Conservation (phyloP, 2,888 invertebrate species). For the Sussaba pulchella region DNA sequence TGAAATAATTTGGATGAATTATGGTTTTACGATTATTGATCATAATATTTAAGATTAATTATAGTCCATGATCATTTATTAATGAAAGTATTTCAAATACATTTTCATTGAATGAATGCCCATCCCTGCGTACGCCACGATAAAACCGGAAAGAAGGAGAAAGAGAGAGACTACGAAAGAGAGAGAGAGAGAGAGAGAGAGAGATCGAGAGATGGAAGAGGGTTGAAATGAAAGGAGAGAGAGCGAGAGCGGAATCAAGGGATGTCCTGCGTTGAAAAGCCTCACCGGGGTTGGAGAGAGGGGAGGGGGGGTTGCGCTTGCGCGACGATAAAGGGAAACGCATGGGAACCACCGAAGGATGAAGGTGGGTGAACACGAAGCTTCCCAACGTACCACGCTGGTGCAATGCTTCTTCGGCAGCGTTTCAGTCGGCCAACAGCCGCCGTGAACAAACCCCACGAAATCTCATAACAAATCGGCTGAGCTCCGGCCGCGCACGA, state of each 20-base stretch:
- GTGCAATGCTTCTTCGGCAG: slow-evolving; percentile 45
- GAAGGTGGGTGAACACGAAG: slow-evolving; percentile 4
- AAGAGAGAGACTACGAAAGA: neutral
- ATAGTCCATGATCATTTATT: too few relatives aligned
- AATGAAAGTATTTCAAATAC: too few relatives aligned
- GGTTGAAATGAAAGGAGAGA: neutral
- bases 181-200: neutral
- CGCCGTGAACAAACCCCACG: slow-evolving; percentile 68
- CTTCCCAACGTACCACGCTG: neutral
- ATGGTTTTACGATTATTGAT: too few relatives aligned
- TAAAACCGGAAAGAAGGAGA: slow-evolving; percentile 9
- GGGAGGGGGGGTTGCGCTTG: slow-evolving; percentile 69
- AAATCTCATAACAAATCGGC: slow-evolving; percentile 40
- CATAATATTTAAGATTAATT: too few relatives aligned
- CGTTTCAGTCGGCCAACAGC: slow-evolving; percentile 77
- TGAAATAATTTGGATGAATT: too few relatives aligned
- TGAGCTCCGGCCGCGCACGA: slow-evolving; percentile 52
- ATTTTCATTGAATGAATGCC: too few relatives aligned
- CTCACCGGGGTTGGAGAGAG: too few relatives aligned
- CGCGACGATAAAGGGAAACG: slow-evolving; percentile 43
- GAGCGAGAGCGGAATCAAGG: neutral
- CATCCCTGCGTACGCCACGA: slow-evolving; percentile 17
- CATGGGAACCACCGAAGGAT: slow-evolving; percentile 23
- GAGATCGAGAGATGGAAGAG: neutral
- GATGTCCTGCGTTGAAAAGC: slow-evolving; percentile 60